Conservation (phyloP, 2,113 vertebrate genomes). For the Poeciliopsis occidentalis region DNA sequence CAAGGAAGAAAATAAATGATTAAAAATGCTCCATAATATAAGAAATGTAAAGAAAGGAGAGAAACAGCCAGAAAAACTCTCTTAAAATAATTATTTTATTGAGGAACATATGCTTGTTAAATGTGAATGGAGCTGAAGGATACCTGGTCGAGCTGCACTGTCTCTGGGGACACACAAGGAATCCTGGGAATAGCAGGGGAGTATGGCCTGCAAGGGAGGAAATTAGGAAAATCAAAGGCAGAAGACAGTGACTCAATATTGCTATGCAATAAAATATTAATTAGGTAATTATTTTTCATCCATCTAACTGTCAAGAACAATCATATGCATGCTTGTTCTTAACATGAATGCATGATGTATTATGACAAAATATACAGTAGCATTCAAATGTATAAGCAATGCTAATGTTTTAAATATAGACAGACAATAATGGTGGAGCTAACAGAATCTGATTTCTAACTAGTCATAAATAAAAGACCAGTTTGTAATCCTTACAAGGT, state of each 20-base stretch:
- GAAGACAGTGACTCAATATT: neutral
- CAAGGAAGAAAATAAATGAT: neutral
- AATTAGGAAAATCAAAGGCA: slow-evolving; percentile 14
- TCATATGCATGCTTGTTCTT: neutral
- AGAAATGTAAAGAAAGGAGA: neutral
- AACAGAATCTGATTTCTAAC: neutral
- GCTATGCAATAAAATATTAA: too few relatives aligned
- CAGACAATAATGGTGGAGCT: too few relatives aligned
- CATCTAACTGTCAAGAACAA: neutral
- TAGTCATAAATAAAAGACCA: neutral
- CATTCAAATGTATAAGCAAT: neutral
- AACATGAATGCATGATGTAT: neutral
- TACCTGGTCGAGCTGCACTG: slow-evolving; percentile 87
- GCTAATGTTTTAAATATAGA: too few relatives aligned
- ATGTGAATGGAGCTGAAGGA: neutral
- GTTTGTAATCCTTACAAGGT: neutral
- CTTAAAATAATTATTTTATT: neutral
- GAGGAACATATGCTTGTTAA: neutral
- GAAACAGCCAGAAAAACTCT: neutral
- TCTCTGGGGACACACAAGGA: slow-evolving; percentile 92
- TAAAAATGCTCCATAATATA: neutral
- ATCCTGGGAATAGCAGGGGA: slow-evolving; percentile 90
- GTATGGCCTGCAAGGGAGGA: slow-evolving; percentile 82
- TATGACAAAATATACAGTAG: too few relatives aligned
- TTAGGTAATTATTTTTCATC: too few relatives aligned